A percentile compares a stretch with the other conserved stretches of the same genome.
phyloP scores from a whole-genome alignment of 2,888 invertebrate genomes.

The Colletes collaris region DNA sequence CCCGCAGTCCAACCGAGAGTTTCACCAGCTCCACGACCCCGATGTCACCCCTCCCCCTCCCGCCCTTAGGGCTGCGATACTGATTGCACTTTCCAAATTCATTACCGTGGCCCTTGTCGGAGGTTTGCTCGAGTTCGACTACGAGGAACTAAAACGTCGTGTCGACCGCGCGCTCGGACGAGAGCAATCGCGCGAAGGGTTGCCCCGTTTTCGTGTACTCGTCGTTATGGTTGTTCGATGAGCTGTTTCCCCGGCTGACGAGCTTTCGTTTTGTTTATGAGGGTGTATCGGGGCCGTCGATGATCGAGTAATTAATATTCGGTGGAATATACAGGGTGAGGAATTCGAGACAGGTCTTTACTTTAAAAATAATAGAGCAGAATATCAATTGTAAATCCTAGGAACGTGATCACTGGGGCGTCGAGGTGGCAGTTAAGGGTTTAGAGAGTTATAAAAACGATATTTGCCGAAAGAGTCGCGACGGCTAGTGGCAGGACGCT shows the following conservation, averaged over 20 bases:
- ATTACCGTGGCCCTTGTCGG: slow-evolving; percentile 74
- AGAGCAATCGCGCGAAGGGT: slow-evolving; percentile 8
- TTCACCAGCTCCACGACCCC: slow-evolving; percentile 59
- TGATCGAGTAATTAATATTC: slow-evolving; percentile 22
- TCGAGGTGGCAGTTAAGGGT: no score
- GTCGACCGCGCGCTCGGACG: slow-evolving; percentile 10
- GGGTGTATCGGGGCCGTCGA: background rate
- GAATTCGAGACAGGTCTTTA: no score
- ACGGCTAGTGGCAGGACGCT: no score
- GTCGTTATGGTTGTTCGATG: slow-evolving; percentile 46
- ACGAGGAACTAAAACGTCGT: slow-evolving; percentile 34
- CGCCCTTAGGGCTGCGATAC: slow-evolving; percentile 65
- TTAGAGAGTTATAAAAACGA: no score
- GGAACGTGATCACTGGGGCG: no score
- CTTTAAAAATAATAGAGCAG: no score
- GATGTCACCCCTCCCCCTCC: slow-evolving; percentile 39
- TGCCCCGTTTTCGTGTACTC: slow-evolving; percentile 21
- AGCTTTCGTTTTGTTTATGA: no score
- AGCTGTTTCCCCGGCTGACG: slow-evolving; percentile 31
- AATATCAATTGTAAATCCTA: no score
- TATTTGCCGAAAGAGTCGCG: no score
- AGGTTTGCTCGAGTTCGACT: slow-evolving; percentile 68
- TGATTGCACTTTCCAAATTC: slow-evolving; percentile 82
- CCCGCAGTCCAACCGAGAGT: slow-evolving; percentile 12
- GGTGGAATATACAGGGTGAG: no score